A percentile compares a stretch with the other conserved stretches of the same genome.
Conservation (phyloP, 1,140 invertebrate genomes). For the Macrosteles quadrilineatus region DNA sequence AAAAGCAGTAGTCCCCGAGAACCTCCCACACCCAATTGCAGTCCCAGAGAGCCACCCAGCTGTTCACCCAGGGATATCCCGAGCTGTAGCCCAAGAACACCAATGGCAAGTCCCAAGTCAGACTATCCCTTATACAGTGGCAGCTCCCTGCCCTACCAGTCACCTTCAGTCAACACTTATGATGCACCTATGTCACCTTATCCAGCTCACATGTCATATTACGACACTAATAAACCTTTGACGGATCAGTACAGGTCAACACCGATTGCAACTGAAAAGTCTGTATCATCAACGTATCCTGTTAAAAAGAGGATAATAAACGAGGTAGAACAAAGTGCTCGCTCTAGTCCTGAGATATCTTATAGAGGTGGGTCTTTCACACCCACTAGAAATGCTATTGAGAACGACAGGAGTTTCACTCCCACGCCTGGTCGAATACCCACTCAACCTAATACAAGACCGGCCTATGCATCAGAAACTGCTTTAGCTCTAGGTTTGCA, state of each 20-base stretch:
- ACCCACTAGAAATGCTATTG: slow-evolving; percentile 39
- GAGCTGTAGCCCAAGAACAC: slow-evolving; percentile 33
- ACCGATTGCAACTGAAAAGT: slow-evolving; percentile 27
- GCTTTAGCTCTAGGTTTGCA: slow-evolving; percentile 31
- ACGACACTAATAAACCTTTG: slow-evolving; percentile 34
- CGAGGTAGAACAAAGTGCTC: slow-evolving; percentile 50
- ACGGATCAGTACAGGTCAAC: slow-evolving; percentile 34
- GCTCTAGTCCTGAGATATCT: slow-evolving; percentile 10
- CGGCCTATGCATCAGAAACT: slow-evolving; percentile 17
- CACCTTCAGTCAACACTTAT: slow-evolving; percentile 26
- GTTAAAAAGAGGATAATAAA: slow-evolving; percentile 62
- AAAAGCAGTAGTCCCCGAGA: slow-evolving; percentile 59
- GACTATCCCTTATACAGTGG: slow-evolving; percentile 33
- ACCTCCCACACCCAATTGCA: slow-evolving; percentile 39
- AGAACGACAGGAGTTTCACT: slow-evolving; percentile 42
- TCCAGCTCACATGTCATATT: slow-evolving; percentile 37
- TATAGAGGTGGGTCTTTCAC: slow-evolving; percentile 40
- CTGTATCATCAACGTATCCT: slow-evolving; percentile 46
- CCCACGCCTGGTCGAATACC: slow-evolving; percentile 44
- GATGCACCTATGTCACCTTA: slow-evolving; percentile 33
- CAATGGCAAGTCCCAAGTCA: slow-evolving; percentile 32
- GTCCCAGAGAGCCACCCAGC: slow-evolving; percentile 42
- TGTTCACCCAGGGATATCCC: slow-evolving; percentile 40
- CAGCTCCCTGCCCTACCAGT: slow-evolving; percentile 28
- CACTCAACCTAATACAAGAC: slow-evolving; percentile 29